Conservation (phyloP, 2,888 invertebrate species). For the Cheilosia impressa region DNA sequence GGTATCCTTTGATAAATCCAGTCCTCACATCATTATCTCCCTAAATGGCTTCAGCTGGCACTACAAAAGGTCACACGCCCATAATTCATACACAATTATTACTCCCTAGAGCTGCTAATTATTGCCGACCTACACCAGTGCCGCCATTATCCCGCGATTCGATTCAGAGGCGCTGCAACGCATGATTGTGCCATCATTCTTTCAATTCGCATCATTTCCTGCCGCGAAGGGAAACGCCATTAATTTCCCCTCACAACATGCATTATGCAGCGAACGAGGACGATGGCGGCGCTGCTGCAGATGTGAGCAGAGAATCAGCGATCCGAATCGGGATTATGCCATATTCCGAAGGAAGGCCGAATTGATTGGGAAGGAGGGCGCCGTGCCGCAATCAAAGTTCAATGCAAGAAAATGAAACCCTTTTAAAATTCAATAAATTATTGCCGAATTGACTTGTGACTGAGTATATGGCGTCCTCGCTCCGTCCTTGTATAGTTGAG, state of each 20-base stretch:
- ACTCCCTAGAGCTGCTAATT: constrained; percentile 49
- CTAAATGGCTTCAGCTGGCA: constrained; percentile 12
- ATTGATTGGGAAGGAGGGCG: constrained; percentile 35
- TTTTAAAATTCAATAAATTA: constrained; percentile 75
- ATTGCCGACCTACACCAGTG: constrained; percentile 9
- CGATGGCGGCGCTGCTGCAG: constrained; percentile 24
- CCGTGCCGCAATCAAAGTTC: constrained; percentile 63
- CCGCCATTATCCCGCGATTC: constrained; percentile 39
- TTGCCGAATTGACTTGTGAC: constrained; percentile 66
- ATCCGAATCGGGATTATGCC: constrained; percentile 67
- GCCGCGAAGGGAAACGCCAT: constrained; percentile 50
- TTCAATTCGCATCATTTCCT: constrained; percentile 62
- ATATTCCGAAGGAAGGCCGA: neutral
- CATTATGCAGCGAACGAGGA: constrained; percentile 46
- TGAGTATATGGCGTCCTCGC: neutral
- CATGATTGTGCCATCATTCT: constrained; percentile 66
- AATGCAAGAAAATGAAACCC: constrained; percentile 71
- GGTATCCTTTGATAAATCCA: constrained; percentile 2
- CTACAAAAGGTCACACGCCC: constrained; percentile 54
- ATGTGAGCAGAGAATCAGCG: constrained; percentile 50
- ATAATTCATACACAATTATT: constrained; percentile 60
- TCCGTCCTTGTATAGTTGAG: constrained; percentile 21
- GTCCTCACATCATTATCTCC: neutral
- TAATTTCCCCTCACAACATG: constrained; percentile 42
- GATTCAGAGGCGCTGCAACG: constrained; percentile 64